These are phyloP conservation scores for Porphyrio hochstetteri DNA, from an alignment of 2,113 vertebrate genomes.

Conservation along the genomic window DNA sequence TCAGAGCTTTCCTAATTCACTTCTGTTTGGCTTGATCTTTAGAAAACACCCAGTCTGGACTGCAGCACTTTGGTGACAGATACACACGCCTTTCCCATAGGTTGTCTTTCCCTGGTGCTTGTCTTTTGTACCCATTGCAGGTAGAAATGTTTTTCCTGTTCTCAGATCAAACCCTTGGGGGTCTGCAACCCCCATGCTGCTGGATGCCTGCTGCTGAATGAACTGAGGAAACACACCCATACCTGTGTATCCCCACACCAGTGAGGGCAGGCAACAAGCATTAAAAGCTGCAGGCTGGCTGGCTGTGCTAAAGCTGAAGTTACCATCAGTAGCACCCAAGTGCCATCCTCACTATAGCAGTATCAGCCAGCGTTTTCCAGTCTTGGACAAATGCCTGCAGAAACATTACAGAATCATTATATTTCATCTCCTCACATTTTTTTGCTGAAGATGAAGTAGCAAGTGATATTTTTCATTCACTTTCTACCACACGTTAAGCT, in stretches of 20 bases:
- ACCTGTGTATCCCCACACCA: neutral
- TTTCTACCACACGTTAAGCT: neutral
- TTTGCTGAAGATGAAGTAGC: neutral
- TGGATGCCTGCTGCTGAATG: neutral
- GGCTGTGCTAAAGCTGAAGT: neutral
- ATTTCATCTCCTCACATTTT: neutral
- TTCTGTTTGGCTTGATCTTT: neutral
- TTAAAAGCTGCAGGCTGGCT: neutral
- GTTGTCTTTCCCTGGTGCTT: neutral
- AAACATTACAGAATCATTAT: neutral
- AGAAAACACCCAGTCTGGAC: neutral
- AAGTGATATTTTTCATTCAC: constrained; percentile 1
- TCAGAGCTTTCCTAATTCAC: neutral
- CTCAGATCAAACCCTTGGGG: neutral
- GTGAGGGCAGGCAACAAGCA: neutral
- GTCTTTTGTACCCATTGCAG: neutral
- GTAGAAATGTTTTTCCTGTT: neutral
- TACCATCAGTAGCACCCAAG: neutral
- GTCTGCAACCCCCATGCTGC: neutral
- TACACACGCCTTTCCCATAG: neutral
- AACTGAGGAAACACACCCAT: rapidly evolving
- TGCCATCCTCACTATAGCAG: neutral
- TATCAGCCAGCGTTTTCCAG: neutral
- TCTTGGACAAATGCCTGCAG: constrained; percentile 9
- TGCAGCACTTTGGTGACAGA: neutral